Conservation (phyloP, 2,797 vertebrate species). For the Ispidina lecontei region DNA sequence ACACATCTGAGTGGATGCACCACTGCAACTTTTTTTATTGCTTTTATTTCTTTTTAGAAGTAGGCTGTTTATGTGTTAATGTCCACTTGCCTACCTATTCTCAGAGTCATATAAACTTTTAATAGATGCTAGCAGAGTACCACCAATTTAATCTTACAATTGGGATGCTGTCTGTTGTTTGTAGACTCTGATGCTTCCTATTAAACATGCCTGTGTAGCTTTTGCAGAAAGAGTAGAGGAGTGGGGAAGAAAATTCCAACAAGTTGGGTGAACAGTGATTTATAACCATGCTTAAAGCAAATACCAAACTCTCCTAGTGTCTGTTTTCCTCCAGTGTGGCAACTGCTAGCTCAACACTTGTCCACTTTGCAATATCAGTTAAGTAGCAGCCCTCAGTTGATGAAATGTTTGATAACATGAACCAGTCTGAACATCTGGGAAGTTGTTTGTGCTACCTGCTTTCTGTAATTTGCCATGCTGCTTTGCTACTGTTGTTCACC, state of each 20-base stretch:
- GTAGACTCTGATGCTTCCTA: neutral
- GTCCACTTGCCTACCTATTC: neutral
- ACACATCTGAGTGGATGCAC: neutral
- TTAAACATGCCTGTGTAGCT: neutral
- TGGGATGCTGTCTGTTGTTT: neutral
- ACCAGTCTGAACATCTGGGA: neutral
- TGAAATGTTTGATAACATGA: neutral
- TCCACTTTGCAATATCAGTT: neutral
- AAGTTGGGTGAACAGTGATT: slow-evolving; percentile 34
- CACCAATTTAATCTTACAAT: neutral
- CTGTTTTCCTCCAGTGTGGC: neutral
- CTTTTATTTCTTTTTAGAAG: neutral
- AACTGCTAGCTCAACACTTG: slow-evolving; percentile 12
- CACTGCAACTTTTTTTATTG: neutral
- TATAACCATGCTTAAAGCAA: slow-evolving; percentile 40
- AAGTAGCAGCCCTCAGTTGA: neutral
- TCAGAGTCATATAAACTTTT: neutral
- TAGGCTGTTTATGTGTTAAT: neutral
- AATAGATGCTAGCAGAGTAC: neutral
- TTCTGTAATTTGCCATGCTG: neutral
- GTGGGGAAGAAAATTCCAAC: neutral
- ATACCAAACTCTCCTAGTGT: slow-evolving; percentile 25
- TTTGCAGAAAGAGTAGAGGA: neutral
- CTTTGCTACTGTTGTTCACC: neutral
- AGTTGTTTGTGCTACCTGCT: neutral